phyloP scores from a whole-genome alignment of 2,888 invertebrate genomes.

The Entomobrya proxima region DNA sequence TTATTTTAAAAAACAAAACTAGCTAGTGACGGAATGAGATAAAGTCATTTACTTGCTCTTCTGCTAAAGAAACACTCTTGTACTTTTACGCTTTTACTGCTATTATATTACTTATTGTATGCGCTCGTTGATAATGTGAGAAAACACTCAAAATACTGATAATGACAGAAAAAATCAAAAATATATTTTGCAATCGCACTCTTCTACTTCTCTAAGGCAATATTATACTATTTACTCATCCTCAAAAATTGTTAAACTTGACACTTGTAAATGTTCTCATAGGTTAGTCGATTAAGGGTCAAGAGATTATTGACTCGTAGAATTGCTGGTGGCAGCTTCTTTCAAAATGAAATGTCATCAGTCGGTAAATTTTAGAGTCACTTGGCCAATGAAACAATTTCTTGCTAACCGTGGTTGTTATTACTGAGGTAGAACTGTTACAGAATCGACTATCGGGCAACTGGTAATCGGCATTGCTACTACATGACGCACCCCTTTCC shows the following conservation, averaged over 20 bases:
- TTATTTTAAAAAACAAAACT: slow-evolving; percentile 14
- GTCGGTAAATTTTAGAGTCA: slow-evolving; percentile 47
- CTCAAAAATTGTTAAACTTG: neutral
- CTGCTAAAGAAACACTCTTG: neutral
- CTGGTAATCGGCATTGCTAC: slow-evolving; percentile 3
- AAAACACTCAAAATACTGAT: no score
- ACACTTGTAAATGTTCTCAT: neutral
- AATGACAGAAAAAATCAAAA: no score
- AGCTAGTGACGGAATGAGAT: slow-evolving; percentile 51
- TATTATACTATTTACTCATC: no score
- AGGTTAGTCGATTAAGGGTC: neutral
- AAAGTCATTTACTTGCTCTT: slow-evolving; percentile 29
- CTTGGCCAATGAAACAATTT: neutral
- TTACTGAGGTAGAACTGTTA: slow-evolving; percentile 53
- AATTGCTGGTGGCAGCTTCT: neutral
- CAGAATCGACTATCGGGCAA: slow-evolving; percentile 22
- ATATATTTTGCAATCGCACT: no score
- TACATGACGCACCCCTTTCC: slow-evolving; percentile 22
- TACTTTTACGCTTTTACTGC: no score
- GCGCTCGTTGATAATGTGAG: no score
- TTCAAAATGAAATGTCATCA: slow-evolving; percentile 22
- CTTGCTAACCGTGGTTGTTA: slow-evolving; percentile 23
- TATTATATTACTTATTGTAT: no score
- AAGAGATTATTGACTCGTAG: slow-evolving; percentile 25
- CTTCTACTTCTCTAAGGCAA: no score